Evolutionary conservation across 2,888 invertebrate species (phyloP).

Genomic region (Athalia cordata): DNA sequence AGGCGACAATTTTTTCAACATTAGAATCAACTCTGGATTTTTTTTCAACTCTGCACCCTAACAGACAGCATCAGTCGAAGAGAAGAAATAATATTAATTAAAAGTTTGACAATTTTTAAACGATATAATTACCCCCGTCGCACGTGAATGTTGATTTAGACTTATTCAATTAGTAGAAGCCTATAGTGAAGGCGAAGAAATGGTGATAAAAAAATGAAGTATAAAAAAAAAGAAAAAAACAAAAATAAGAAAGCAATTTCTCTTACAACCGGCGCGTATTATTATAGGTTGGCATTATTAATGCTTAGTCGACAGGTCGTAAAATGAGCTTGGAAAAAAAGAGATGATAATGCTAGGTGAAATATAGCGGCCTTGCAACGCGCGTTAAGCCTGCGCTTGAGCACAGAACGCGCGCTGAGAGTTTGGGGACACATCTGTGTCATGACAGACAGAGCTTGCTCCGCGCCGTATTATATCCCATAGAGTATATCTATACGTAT

Average conservation of each 20-base stretch:
- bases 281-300: slow-evolving; percentile 62
- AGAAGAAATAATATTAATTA: slow-evolving; percentile 34
- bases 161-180: slow-evolving; percentile 21
- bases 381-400: slow-evolving; percentile 47
- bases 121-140: slow-evolving; percentile 12
- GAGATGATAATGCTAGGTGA: slow-evolving; percentile 66
- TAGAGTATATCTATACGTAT: slow-evolving; percentile 22
- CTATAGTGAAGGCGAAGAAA: neutral
- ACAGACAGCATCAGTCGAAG: neutral
- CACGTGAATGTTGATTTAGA: slow-evolving; percentile 38
- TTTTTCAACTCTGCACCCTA: too few relatives aligned
- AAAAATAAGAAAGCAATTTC: slow-evolving; percentile 8
- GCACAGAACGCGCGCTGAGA: slow-evolving; percentile 45
- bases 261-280: slow-evolving; percentile 52
- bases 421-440: slow-evolving; percentile 60
- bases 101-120: slow-evolving; percentile 46
- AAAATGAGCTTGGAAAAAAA: slow-evolving; percentile 63
- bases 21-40: too few relatives aligned
- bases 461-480: slow-evolving; percentile 15
- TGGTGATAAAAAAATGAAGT: slow-evolving; percentile 5
- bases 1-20: too few relatives aligned
- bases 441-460: slow-evolving; percentile 57
- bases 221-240: neutral
- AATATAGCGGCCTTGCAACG: slow-evolving; percentile 59
- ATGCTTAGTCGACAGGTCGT: slow-evolving; percentile 67